These are phyloP conservation scores for Peromyscus aztecus DNA, from an alignment of 2,797 vertebrate species.

Conservation along the genomic window DNA sequence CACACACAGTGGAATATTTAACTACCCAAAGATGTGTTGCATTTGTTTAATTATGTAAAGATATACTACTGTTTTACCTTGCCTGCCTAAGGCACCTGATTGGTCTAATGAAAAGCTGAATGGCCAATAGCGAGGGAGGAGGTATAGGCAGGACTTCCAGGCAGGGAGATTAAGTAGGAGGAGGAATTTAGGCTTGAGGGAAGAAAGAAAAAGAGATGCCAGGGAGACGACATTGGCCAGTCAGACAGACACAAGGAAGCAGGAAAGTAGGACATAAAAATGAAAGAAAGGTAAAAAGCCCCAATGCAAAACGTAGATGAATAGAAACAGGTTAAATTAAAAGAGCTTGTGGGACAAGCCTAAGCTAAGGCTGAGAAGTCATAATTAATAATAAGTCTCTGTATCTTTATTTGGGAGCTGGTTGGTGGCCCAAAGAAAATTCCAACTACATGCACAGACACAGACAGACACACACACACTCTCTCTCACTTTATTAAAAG, in stretches of 20 bases:
- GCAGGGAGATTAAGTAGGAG: not conserved
- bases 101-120: not conserved
- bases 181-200: not conserved
- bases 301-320: not conserved
- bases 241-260: not conserved
- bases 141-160: not conserved
- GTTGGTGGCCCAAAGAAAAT: not conserved
- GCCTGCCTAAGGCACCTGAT: not conserved
- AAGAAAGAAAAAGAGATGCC: not conserved
- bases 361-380: not conserved
- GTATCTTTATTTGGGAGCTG: not conserved
- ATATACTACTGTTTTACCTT: not conserved
- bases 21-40: not conserved
- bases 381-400: not conserved
- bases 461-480: not conserved
- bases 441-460: not conserved
- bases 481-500: too few species aligned
- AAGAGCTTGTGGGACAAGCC: not conserved
- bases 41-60: not conserved
- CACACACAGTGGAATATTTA: not conserved
- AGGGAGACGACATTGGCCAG: not conserved
- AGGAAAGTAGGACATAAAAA: not conserved
- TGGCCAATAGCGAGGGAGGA: not conserved
- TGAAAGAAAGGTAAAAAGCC: not conserved
- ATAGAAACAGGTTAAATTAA: not conserved